A percentile compares a stretch with the other conserved stretches of the same genome.
These are phyloP conservation scores for Mus spretus DNA, from an alignment of 2,797 vertebrate genomes.

Conservation along the genomic window DNA sequence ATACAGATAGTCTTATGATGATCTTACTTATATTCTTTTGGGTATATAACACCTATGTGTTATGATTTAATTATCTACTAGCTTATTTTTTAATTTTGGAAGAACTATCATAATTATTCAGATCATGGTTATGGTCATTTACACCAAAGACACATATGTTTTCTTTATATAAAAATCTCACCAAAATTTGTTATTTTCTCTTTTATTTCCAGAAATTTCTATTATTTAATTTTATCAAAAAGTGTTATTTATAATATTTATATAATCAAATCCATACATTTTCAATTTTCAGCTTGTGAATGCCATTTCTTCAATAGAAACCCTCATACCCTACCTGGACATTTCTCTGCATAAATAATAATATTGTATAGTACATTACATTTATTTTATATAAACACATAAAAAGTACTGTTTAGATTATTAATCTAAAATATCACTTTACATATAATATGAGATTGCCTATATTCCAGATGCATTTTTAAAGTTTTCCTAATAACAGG, in stretches of 20 bases:
- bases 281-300: background rate
- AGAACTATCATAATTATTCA: background rate
- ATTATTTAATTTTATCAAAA: background rate
- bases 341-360: background rate
- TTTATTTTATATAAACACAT: background rate
- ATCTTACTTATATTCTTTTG: background rate
- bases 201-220: background rate
- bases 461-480: background rate
- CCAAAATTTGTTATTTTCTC: background rate
- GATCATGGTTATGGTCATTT: background rate
- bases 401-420: background rate
- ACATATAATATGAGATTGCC: background rate
- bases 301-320: background rate
- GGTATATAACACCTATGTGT: background rate
- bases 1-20: background rate
- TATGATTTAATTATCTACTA: background rate
- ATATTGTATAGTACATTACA: background rate
- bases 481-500: background rate
- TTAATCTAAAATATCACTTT: background rate
- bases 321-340: background rate
- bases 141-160: too few species aligned
- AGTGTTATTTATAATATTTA: background rate
- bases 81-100: background rate
- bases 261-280: background rate
- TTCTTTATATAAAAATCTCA: background rate